Evolutionary conservation across 53 echinoderm and acorn worm species (phyloP).

Genomic region (Paelopatides confundens): DNA sequence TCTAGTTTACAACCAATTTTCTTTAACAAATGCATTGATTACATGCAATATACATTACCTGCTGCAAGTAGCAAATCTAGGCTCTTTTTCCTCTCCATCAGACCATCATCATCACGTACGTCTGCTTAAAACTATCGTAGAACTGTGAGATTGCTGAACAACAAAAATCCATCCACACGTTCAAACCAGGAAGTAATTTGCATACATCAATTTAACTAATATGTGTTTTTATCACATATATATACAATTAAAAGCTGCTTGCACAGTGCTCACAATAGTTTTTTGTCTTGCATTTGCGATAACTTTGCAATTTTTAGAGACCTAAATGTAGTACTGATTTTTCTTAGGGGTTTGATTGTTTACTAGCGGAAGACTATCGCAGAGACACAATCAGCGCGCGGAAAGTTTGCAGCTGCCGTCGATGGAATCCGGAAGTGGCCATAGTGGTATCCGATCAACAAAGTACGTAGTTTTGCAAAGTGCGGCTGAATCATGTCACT

Average conservation of each 20-base stretch:
- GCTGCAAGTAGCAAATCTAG: slow-evolving; percentile 91
- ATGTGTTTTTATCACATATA: not conserved
- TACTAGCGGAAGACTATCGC: slow-evolving; percentile 24
- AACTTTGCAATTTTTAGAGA: too few relatives aligned
- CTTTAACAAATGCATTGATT: too few relatives aligned
- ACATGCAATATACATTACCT: slow-evolving; percentile 89
- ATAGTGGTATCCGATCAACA: not conserved
- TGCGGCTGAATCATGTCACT: too few relatives aligned
- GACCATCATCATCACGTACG: too few relatives aligned
- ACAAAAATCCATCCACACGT: slow-evolving; percentile 39
- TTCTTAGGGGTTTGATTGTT: slow-evolving; percentile 2
- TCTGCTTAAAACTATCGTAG: not conserved
- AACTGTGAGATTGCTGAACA: slow-evolving; percentile 34
- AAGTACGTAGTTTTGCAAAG: too few relatives aligned
- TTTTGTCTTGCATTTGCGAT: too few relatives aligned
- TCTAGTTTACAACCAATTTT: too few relatives aligned
- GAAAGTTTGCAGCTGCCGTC: slow-evolving; percentile 21
- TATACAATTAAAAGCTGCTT: too few relatives aligned
- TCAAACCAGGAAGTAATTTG: slow-evolving; percentile 94
- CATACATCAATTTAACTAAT: slow-evolving; percentile 53
- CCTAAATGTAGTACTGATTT: not conserved
- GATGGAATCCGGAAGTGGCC: slow-evolving; percentile 40
- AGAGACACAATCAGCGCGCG: slow-evolving; percentile 13
- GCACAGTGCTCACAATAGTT: too few relatives aligned
- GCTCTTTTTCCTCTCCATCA: slow-evolving; percentile 71